Percentiles rank a stretch among this genome's conserved stretches.
phyloP scores from a whole-genome alignment of 1,140 invertebrate genomes.

The Holcopasites calliopsidis region DNA sequence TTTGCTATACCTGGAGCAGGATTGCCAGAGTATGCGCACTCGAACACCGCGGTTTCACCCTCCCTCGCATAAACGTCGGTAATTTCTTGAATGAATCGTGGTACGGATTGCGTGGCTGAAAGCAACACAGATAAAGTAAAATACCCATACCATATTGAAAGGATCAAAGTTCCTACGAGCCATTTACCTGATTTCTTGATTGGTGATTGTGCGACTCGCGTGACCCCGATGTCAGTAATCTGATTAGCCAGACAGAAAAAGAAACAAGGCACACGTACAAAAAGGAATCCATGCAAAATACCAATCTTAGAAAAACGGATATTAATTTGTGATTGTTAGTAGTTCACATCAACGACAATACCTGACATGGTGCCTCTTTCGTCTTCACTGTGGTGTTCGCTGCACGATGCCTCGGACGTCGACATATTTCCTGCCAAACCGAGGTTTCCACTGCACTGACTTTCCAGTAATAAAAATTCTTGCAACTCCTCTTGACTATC shows the following conservation, averaged over 20 bases:
- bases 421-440: constrained; percentile 78
- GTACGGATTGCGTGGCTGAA: constrained; percentile 88
- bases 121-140: constrained; percentile 38
- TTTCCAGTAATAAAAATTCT: constrained; percentile 84
- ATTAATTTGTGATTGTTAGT: constrained; percentile 31
- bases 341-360: constrained; percentile 52
- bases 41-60: constrained; percentile 87
- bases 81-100: constrained; percentile 90
- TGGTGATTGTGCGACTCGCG: constrained; percentile 51
- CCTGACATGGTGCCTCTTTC: constrained; percentile 75
- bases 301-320: constrained; percentile 6
- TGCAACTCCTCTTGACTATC: constrained; percentile 84
- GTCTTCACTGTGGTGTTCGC: constrained; percentile 67
- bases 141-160: not conserved
- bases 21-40: constrained; percentile 89
- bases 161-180: not conserved
- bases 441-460: constrained; percentile 81
- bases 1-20: constrained; percentile 87
- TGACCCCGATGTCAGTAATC: constrained; percentile 73
- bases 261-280: constrained; percentile 21
- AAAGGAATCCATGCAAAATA: constrained; percentile 60
- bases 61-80: constrained; percentile 86
- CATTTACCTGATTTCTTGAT: constrained; percentile 56
- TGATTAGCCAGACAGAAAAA: constrained; percentile 63
- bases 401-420: constrained; percentile 71